phyloP scores from a whole-genome alignment of 2,113 vertebrate genomes.

The Acrocephalus arundinaceus region DNA sequence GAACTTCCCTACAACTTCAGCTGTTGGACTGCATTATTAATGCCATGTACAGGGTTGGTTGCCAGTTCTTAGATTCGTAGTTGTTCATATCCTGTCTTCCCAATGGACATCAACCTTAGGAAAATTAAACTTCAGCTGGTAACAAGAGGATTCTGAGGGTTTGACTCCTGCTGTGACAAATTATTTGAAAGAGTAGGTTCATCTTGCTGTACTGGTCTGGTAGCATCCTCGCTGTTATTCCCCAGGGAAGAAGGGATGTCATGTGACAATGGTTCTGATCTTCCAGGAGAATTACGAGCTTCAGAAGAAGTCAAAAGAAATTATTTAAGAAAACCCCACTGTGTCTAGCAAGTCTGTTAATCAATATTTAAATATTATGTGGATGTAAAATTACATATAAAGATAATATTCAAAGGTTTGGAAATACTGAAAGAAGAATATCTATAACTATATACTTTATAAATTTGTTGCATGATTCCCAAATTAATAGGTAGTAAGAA shows the following conservation, averaged over 20 bases:
- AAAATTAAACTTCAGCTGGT: not conserved
- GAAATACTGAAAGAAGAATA: not conserved
- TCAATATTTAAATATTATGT: not conserved
- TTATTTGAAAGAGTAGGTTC: not conserved
- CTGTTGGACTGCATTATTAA: conserved; percentile 5
- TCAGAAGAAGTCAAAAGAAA: not conserved
- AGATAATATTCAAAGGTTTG: not conserved
- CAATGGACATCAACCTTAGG: not conserved
- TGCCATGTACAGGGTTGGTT: not conserved
- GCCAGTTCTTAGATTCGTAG: not conserved
- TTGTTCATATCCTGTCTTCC: not conserved
- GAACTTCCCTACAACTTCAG: not conserved
- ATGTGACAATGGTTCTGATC: not conserved
- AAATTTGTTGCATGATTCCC: not conserved
- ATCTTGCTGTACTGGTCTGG: conserved; percentile 21
- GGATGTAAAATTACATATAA: not conserved
- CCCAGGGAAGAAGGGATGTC: not conserved
- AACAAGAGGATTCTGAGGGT: not conserved
- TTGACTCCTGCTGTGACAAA: conserved; percentile 45
- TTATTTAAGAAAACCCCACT: not conserved
- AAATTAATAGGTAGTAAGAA: not conserved
- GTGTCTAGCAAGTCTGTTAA: not conserved
- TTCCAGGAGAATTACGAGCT: conserved; percentile 5
- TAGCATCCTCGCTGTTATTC: not conserved
- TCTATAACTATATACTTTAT: not conserved